Evolutionary conservation across 2,888 invertebrate species (phyloP).

Genomic region (Meliscaeva auricollis): DNA sequence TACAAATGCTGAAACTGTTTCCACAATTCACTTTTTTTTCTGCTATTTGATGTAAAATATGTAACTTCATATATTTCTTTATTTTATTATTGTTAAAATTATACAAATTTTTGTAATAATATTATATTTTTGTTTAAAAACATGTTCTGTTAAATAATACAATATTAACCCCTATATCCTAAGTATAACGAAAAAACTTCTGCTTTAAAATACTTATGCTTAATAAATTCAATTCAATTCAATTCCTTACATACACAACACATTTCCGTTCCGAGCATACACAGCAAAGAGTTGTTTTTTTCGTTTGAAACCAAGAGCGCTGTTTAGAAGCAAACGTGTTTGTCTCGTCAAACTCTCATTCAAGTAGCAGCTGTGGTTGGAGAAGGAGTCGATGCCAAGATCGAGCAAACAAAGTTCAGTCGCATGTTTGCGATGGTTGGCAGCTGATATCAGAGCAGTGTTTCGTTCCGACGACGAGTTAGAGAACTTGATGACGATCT

Average conservation of each 20-base stretch:
- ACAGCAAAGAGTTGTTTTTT: slow-evolving; percentile 30
- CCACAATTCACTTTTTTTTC: background rate
- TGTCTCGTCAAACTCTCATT: slow-evolving; percentile 9
- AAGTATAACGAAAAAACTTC: no score
- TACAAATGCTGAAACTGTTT: background rate
- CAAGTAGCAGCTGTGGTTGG: background rate
- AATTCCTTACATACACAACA: background rate
- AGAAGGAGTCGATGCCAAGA: background rate
- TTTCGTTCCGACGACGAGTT: background rate
- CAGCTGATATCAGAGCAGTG: background rate
- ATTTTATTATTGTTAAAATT: no score
- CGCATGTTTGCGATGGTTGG: slow-evolving; percentile 4
- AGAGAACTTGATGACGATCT: background rate
- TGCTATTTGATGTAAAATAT: background rate
- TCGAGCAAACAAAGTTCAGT: background rate
- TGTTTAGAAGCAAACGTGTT: slow-evolving; percentile 31
- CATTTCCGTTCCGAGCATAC: background rate
- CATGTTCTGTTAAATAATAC: no score
- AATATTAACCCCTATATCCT: no score
- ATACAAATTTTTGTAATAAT: no score
- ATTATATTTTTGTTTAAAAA: no score
- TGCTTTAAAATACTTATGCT: no score
- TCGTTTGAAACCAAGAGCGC: slow-evolving; percentile 21
- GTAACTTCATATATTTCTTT: no score
- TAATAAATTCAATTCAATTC: no score